Evolutionary conservation across 30 jellyfish, hydroid and myxozoan species (phyloP).

Genomic region (Pelagia noctiluca): DNA sequence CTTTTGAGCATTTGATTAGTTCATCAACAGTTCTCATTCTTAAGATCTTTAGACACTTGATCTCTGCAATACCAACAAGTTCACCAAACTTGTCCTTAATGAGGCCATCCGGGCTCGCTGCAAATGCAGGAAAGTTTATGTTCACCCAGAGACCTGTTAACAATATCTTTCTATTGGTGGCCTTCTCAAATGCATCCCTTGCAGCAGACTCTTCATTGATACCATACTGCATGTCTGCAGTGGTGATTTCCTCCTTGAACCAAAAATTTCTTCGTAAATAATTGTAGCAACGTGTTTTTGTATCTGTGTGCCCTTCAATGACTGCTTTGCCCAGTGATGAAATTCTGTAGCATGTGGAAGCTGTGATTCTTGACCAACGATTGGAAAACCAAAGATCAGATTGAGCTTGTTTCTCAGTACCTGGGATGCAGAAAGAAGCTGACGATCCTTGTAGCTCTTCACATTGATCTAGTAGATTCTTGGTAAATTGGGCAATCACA

Average conservation of each 20-base stretch:
- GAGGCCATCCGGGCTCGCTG: constrained; percentile 72
- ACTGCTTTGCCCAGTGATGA: too few species aligned
- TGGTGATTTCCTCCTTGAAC: too few species aligned
- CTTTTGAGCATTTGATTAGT: background rate
- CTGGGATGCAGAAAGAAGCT: too few species aligned
- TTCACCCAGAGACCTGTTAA: constrained; percentile 66
- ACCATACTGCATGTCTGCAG: constrained; percentile 4
- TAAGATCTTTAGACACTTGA: constrained; percentile 63
- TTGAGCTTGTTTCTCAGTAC: too few species aligned
- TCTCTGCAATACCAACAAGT: constrained; percentile 46
- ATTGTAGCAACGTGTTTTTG: too few species aligned
- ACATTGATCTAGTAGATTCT: background rate
- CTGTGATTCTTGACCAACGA: too few species aligned
- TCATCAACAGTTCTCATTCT: background rate
- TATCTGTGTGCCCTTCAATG: too few species aligned
- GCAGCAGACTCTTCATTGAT: background rate
- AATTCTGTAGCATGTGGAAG: too few species aligned
- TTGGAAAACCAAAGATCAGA: too few species aligned
- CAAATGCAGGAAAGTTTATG: constrained; percentile 34
- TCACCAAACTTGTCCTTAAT: constrained; percentile 29
- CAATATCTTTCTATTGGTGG: background rate
- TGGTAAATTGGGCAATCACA: constrained; percentile 7
- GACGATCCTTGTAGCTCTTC: background rate
- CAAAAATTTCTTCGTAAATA: too few species aligned
- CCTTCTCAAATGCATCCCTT: background rate